Conservation (phyloP, 1,140 invertebrate species). For the Brachystomella parvula region DNA sequence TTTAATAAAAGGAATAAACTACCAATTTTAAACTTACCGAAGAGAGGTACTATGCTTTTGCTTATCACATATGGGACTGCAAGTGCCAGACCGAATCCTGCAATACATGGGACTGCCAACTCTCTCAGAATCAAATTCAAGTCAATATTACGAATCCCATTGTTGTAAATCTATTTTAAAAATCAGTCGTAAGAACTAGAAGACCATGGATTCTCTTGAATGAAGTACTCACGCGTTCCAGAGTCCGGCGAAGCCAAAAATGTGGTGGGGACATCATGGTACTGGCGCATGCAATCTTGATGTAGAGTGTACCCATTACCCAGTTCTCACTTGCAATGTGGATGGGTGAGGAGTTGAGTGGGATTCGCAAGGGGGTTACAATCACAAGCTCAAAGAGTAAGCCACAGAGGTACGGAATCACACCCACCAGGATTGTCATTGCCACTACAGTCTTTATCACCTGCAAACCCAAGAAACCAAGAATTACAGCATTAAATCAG, state of each 20-base stretch:
- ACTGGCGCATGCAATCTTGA: slow-evolving; percentile 93
- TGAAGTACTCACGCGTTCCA: slow-evolving; percentile 70
- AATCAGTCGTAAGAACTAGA: not conserved
- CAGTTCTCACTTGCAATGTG: slow-evolving; percentile 62
- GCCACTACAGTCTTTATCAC: slow-evolving; percentile 56
- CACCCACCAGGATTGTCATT: slow-evolving; percentile 65
- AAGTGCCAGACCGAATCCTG: slow-evolving; percentile 74
- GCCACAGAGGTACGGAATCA: slow-evolving; percentile 88
- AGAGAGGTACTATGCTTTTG: slow-evolving; percentile 69
- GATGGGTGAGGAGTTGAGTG: slow-evolving; percentile 88
- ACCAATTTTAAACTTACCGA: slow-evolving; percentile 46
- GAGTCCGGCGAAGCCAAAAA: slow-evolving; percentile 79
- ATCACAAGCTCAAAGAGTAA: slow-evolving; percentile 83
- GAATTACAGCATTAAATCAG: not conserved
- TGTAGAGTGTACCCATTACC: slow-evolving; percentile 92
- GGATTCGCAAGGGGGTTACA: slow-evolving; percentile 85
- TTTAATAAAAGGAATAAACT: slow-evolving; percentile 26
- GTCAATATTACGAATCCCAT: slow-evolving; percentile 88
- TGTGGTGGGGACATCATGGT: slow-evolving; percentile 95
- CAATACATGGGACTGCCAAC: slow-evolving; percentile 80
- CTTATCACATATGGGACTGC: slow-evolving; percentile 83
- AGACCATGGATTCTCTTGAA: slow-evolving; percentile 4
- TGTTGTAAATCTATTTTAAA: slow-evolving; percentile 54
- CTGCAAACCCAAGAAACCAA: slow-evolving; percentile 39
- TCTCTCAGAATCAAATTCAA: slow-evolving; percentile 74